Conservation (phyloP, 2,797 vertebrate species). For the Lepus townsendii region DNA sequence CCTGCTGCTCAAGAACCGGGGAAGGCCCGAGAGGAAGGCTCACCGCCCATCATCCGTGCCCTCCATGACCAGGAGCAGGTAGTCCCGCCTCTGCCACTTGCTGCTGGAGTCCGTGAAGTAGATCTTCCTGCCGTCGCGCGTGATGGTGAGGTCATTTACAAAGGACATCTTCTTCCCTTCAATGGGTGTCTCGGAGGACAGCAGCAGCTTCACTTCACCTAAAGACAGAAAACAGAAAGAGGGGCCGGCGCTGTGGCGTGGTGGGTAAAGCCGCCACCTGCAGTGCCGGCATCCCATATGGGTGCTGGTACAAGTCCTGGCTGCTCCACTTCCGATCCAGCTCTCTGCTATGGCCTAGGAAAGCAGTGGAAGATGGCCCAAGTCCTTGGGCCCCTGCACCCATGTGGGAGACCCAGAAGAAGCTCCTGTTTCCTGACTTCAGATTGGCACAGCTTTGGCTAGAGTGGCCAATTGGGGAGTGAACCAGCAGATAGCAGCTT, state of each 20-base stretch:
- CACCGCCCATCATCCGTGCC: conserved; percentile 96
- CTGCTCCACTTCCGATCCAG: too few species aligned
- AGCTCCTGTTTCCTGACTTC: too few species aligned
- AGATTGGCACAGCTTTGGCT: too few species aligned
- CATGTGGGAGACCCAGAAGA: too few species aligned
- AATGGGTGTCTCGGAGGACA: conserved; percentile 90
- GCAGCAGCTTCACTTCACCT: conserved; percentile 92
- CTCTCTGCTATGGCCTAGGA: too few species aligned
- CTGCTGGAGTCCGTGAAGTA: conserved; percentile 98
- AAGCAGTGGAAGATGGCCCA: too few species aligned
- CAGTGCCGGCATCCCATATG: too few species aligned
- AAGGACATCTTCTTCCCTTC: conserved; percentile 95
- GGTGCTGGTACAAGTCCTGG: too few species aligned
- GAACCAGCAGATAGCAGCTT: too few species aligned
- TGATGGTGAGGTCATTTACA: conserved; percentile 95
- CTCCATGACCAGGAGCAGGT: conserved; percentile 95
- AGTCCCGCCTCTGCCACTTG: conserved; percentile 97
- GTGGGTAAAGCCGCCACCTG: too few species aligned
- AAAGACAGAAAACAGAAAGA: conserved; percentile 54
- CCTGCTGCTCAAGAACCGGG: not conserved
- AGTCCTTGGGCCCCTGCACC: too few species aligned
- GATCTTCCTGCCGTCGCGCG: conserved; percentile 95
- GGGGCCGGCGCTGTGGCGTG: not conserved
- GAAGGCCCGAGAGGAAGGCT: conserved; percentile 73
- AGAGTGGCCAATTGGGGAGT: too few species aligned